phyloP scores from a whole-genome alignment of 2,888 invertebrate genomes.

The Archips xylosteana region DNA sequence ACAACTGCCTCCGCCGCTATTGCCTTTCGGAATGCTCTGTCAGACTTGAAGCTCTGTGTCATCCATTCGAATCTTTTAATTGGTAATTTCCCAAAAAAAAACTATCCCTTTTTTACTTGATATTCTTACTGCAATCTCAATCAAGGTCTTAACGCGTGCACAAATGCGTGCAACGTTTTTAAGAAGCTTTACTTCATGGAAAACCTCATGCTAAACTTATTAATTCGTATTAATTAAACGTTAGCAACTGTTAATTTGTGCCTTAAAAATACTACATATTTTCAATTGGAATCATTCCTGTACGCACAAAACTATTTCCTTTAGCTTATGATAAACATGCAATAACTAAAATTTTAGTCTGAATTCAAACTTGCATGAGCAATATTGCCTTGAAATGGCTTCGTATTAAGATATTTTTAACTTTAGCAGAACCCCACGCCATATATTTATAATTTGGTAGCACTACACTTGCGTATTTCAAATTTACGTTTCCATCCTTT shows the following conservation, averaged over 20 bases:
- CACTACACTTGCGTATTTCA: background rate
- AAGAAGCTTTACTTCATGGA: background rate
- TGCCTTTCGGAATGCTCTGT: no score
- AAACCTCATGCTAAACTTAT: background rate
- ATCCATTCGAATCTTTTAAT: no score
- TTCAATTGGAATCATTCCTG: background rate
- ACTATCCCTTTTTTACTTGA: no score
- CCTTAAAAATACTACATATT: background rate
- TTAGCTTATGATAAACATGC: conserved; percentile 8
- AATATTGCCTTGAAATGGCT: conserved; percentile 37
- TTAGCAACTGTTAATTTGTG: background rate
- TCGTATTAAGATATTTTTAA: conserved; percentile 17
- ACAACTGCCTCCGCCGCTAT: no score
- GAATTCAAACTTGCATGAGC: conserved; percentile 28
- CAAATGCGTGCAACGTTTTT: background rate
- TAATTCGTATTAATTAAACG: background rate
- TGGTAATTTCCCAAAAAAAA: no score
- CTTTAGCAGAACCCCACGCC: conserved; percentile 12
- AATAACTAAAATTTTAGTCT: background rate
- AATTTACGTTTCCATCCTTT: background rate
- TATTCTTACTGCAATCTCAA: background rate
- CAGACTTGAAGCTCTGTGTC: no score
- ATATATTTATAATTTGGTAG: conserved; percentile 13
- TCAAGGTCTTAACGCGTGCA: background rate
- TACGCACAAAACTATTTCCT: background rate